Percentiles rank a stretch among this genome's conserved stretches.
Evolutionary conservation across 2,888 invertebrate species (phyloP).

Genomic region (Mythimna vitellina): DNA sequence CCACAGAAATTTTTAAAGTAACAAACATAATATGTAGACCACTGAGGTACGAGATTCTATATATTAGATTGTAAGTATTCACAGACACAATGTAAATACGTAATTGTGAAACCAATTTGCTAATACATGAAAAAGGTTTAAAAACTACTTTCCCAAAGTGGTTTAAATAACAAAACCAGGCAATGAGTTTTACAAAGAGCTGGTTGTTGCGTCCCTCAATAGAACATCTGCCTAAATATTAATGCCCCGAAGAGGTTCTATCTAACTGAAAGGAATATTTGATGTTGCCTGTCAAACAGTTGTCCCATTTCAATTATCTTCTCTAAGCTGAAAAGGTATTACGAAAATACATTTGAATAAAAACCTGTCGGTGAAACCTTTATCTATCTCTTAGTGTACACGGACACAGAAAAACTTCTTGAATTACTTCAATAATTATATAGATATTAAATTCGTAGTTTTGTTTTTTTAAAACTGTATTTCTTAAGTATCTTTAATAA

Average conservation of each 20-base stretch:
- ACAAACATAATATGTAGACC: too few relatives aligned
- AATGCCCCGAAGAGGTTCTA: slow-evolving; percentile 11
- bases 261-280: slow-evolving; percentile 18
- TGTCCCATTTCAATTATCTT: slow-evolving; percentile 26
- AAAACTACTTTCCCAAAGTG: neutral
- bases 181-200: slow-evolving; percentile 2
- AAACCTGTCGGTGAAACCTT: neutral
- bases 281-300: slow-evolving; percentile 23
- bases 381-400: neutral
- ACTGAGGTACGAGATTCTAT: too few relatives aligned
- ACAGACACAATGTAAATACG: too few relatives aligned
- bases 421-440: too few relatives aligned
- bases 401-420: too few relatives aligned
- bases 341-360: slow-evolving; percentile 22
- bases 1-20: too few relatives aligned
- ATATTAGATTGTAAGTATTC: neutral
- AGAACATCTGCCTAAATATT: slow-evolving; percentile 21
- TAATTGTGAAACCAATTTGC: neutral
- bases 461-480: too few relatives aligned
- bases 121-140: neutral
- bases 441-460: too few relatives aligned
- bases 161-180: neutral
- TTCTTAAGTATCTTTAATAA: too few relatives aligned
- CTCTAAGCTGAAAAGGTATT: slow-evolving; percentile 17
- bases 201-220: slow-evolving; percentile 2